Evolutionary conservation across 1,140 invertebrate genomes (phyloP), one percentile per base, ranked within the genome.

Genomic region (Sitophilus oryzae): DNA sequence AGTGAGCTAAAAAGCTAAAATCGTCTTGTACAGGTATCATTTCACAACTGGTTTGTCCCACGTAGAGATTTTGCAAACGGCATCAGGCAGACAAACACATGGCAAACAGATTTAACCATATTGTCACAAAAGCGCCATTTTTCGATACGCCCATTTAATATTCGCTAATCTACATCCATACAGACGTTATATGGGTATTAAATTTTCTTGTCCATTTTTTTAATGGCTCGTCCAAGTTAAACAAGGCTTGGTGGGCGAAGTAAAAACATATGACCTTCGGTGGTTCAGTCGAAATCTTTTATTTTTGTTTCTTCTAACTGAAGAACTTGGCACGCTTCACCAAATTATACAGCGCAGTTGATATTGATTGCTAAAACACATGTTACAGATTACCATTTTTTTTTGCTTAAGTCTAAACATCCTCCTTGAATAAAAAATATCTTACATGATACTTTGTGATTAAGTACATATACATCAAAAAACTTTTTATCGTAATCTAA

Each of bases 21-120:
- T 53, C 41, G 51, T 37, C 41, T 15, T 35, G 51, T 46, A 54
- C 52, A 54, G 52, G 52, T 54, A 46, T 54, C 52, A 41, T 47
- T 47, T 54, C 52, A 46, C 44, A 54, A 54, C 52, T 54, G 52
- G 52, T 54, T 54, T 47, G 43, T 54, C 52, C 52, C 52, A 54
- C 52, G 52, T 54, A 54, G 36, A 54, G 36, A 54, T 54, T 53
- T 54, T 54, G 52, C 52, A 54, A 54, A 54, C 34, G 37, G 42
- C 41, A 23, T 10, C 34, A 34, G 19, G 40, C 52, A 47, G n/a
- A n/a, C n/a, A n/a, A n/a, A n/a, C 52, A 46, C 43, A 54, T 54
- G 52, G 52, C 22, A 30, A 19, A 41, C 25, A 46, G 11, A 22
- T 37, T 25, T 21, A 41, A 48, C 52, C 52, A 54, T 54, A 54